Percentiles rank a stretch among this genome's conserved stretches.
These are phyloP conservation scores for Sakesphorus luctuosus DNA, from an alignment of 2,113 vertebrate species.

Conservation along the genomic window DNA sequence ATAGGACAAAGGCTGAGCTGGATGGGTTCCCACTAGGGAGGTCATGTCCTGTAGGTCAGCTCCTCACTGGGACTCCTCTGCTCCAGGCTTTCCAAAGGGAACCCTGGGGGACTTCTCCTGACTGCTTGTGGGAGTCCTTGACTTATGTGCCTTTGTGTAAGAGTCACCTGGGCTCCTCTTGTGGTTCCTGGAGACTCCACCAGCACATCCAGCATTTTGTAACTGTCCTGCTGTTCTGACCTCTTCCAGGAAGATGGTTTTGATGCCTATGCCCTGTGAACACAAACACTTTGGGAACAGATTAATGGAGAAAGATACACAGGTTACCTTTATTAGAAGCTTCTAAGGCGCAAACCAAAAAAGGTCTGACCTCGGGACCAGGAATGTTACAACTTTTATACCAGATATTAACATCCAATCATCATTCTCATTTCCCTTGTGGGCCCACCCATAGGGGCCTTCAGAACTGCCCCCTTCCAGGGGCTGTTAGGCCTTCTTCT, in stretches of 20 bases:
- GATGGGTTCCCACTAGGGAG: neutral
- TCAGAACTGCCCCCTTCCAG: no score
- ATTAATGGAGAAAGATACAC: no score
- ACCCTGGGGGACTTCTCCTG: neutral
- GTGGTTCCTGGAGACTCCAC: neutral
- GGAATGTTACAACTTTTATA: no score
- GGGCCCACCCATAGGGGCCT: no score
- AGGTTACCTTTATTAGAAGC: no score
- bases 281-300: no score
- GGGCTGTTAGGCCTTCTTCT: no score
- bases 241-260: neutral
- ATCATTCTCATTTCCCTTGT: no score
- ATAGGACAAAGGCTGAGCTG: neutral
- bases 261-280: no score
- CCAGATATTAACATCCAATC: no score
- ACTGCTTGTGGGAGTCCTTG: neutral
- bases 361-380: no score
- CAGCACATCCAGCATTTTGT: neutral
- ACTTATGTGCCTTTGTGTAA: accelerated
- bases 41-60: neutral
- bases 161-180: neutral
- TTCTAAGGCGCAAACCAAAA: no score
- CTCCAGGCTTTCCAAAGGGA: neutral
- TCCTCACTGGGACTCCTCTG: neutral
- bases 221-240: neutral